Base-by-base conservation (phyloP, 2,797 vertebrate genomes). In the Eospalax fontanierii region DNA sequence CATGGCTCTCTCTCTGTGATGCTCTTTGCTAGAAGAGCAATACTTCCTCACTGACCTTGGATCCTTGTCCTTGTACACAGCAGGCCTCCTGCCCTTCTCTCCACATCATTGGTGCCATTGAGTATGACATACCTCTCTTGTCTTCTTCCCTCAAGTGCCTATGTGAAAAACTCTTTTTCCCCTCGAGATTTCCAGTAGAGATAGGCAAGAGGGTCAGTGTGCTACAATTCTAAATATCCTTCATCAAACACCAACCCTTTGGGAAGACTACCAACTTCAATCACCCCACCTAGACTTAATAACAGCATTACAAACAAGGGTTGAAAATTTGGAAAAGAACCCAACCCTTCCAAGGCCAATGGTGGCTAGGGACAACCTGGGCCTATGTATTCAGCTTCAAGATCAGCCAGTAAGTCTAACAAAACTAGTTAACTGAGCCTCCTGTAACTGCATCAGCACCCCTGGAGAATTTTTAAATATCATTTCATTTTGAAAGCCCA, bases 401-500 rank as follows among this genome's bases (percentile, higher is more conserved):
- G 74, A 9, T n/a, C n/a, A n/a, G n/a, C n/a, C n/a, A n/a, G n/a
- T n/a, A n/a, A n/a, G n/a, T n/a, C 16, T 26, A 15, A 80, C 57
- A 65, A 80, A 19, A 63, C 3, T 33, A 2, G 10, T 33, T 46
- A 66, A 54, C 1, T 11, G 22, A 87, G 18, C 1, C 8, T 70
- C 35, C 26, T n/a, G 26, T 3, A 4, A 33, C 63, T 21, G 7
- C 6, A 22, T 33, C 54, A 38, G 24, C 1, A 2, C 15, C 94
- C 28, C 7, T n/a, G 16, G 30, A 94, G 28, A 28, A 14, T 40
- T 71, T 28, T 57, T 12, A 12, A 30, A 86, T 70, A 81, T 63
- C 24, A 33, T 71, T 96, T 93, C 10, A 82, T 95, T 92, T 81
- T 57, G 22, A 95, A 93, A 95, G 33, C 50, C 57, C 1, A 12